Evolutionary conservation across 2,888 invertebrate species (phyloP), one percentile per base, ranked within the genome.

Genomic region (Eristalis pertinax): DNA sequence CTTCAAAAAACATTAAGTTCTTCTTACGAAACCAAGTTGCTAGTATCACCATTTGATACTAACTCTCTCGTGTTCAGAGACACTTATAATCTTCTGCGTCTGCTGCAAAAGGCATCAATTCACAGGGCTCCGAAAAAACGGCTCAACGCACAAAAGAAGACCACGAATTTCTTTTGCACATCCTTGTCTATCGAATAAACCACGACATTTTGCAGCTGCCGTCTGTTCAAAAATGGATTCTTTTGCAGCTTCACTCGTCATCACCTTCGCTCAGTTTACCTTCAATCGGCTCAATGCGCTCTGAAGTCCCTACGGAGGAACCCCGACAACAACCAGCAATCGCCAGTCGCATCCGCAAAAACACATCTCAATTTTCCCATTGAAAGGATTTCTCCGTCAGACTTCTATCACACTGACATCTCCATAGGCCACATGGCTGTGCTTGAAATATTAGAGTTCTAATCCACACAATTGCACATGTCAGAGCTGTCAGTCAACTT

Each of bases 401-500:
- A 50, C 50, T 38, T 11, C 38, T 13, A 38, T 38, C 38, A 19
- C 22, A 15, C 56, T 26, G 24, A 60, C 60, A 60, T 60, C 60
- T 26, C 26, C 13, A 60, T 60, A 50, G 50, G 60, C 26, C 60
- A 19, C 60, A 24, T 15, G 26, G 26, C 60, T 60, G 26, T 29
- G 60, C 26, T 13, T 60, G 50, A 50, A 50, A 50, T 50, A 50
- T 50, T 50, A 50, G 19, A 50, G 50, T 50, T 50, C 50, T 50
- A 50, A 50, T 50, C 50, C 50, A 22, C 26, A 38, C n/a, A 35
- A 38, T 38, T 35, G 63, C 50, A 29, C 60, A 69, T 70, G 62
- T 56, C 68, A 26, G 50, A 69, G 56, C 69, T 77, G 77, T 70
- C 77, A 77, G 32, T 77, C 77, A 64, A 19, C 50, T 19, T 70